These are phyloP conservation scores for Mamestra brassicae DNA, from an alignment of 2,888 invertebrate species.

Conservation along the genomic window DNA sequence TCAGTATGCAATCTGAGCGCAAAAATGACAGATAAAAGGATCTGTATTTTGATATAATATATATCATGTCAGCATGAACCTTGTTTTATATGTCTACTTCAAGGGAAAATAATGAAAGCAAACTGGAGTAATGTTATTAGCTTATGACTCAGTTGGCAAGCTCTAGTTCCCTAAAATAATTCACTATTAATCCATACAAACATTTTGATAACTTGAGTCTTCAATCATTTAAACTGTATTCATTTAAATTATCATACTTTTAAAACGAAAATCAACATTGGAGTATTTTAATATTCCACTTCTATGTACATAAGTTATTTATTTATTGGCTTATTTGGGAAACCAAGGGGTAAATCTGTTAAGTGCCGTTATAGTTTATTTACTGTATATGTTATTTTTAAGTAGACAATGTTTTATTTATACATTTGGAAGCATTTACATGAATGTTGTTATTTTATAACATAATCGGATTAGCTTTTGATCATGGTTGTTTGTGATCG, in stretches of 20 bases:
- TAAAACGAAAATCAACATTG: conserved; percentile 14
- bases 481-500: conserved; percentile 40
- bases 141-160: conserved; percentile 3
- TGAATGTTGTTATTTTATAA: conserved; percentile 60
- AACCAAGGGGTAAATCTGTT: conserved; percentile 52
- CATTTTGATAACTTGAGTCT: conserved; percentile 4
- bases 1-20: conserved; percentile 33
- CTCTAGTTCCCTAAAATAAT: conserved; percentile 30
- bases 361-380: conserved; percentile 66
- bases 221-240: conserved; percentile 5
- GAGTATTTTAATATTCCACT: conserved; percentile 45
- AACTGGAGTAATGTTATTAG: conserved; percentile 21
- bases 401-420: conserved; percentile 75
- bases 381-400: conserved; percentile 70
- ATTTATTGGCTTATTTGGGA: conserved; percentile 30
- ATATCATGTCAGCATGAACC: not conserved
- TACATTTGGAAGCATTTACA: conserved; percentile 79
- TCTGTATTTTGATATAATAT: conserved; percentile 4
- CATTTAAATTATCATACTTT: conserved; percentile 10
- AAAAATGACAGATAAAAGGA: conserved; percentile 27
- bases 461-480: conserved; percentile 45
- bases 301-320: conserved; percentile 27
- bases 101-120: conserved; percentile 21
- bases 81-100: conserved; percentile 2
- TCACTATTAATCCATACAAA: conserved; percentile 4